A percentile compares a stretch with the other conserved stretches of the same genome.
Evolutionary conservation across 2,888 invertebrate genomes (phyloP).

Genomic region (Trichopoda pennipes): DNA sequence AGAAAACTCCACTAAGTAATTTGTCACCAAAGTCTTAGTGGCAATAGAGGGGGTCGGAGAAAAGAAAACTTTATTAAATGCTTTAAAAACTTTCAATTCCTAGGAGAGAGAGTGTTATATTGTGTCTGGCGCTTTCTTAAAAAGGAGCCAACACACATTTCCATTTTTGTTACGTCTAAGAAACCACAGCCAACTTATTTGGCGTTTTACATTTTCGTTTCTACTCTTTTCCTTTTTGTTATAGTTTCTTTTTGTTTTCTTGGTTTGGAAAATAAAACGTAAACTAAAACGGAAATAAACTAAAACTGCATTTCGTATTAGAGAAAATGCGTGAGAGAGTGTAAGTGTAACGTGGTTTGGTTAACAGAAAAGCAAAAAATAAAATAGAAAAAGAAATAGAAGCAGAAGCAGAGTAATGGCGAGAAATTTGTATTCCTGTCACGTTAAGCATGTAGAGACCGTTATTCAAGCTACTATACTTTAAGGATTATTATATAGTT

Average conservation of each 20-base stretch:
- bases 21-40: slow-evolving; percentile 40
- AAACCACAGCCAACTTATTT: slow-evolving; percentile 54
- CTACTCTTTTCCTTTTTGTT: neutral
- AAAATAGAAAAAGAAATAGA: too few species aligned
- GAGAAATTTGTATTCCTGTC: slow-evolving; percentile 75
- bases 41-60: neutral
- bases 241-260: neutral
- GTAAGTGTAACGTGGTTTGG: slow-evolving; percentile 1
- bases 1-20: slow-evolving; percentile 18
- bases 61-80: slow-evolving; percentile 43
- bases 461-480: slow-evolving; percentile 67
- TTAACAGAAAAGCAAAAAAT: neutral
- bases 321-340: slow-evolving; percentile 9
- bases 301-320: slow-evolving; percentile 51
- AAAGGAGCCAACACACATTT: slow-evolving; percentile 35
- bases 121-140: slow-evolving; percentile 37
- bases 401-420: slow-evolving; percentile 41
- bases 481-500: slow-evolving; percentile 65
- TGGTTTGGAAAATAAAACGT: neutral
- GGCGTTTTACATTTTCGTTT: slow-evolving; percentile 1
- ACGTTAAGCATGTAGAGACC: slow-evolving; percentile 74
- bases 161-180: slow-evolving; percentile 51
- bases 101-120: slow-evolving; percentile 23
- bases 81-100: slow-evolving; percentile 56
- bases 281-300: slow-evolving; percentile 53